Evolutionary conservation across 30 jellyfish, hydroid and myxozoan genomes (phyloP).

Genomic region (Phacellophora camtschatica): DNA sequence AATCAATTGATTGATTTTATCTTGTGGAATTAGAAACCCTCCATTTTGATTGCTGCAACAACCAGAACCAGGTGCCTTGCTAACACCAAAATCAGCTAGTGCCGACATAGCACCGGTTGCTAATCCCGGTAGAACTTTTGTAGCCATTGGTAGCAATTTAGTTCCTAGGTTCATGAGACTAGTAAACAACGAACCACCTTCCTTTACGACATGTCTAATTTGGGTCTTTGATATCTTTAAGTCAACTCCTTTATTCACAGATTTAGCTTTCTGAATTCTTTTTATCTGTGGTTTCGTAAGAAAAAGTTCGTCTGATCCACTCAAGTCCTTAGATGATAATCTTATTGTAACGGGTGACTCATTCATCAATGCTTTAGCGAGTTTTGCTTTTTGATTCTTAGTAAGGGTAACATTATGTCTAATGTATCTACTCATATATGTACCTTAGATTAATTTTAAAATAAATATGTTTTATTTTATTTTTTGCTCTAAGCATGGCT

Average conservation of each 20-base stretch:
- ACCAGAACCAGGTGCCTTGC: constrained; percentile 28
- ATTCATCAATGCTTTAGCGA: constrained; percentile 35
- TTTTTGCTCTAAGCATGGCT: background rate
- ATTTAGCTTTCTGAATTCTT: constrained; percentile 28
- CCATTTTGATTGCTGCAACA: background rate
- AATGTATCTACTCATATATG: constrained; percentile 8
- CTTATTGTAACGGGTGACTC: constrained; percentile 22
- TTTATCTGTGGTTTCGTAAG: constrained; percentile 44
- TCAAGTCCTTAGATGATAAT: constrained; percentile 4
- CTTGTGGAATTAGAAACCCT: constrained; percentile 14
- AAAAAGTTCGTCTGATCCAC: constrained; percentile 45
- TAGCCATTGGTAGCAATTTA: constrained; percentile 32
- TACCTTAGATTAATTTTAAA: constrained; percentile 1
- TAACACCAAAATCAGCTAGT: constrained; percentile 24
- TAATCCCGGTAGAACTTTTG: constrained; percentile 24
- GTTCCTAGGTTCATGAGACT: constrained; percentile 19
- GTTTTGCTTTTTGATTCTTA: constrained; percentile 36
- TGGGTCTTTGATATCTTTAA: constrained; percentile 31
- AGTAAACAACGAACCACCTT: constrained; percentile 45
- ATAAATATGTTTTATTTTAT: constrained; percentile 6
- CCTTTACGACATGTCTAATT: constrained; percentile 33
- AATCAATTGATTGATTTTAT: background rate
- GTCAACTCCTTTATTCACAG: constrained; percentile 21
- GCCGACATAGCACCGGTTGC: constrained; percentile 23
- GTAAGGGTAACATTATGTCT: constrained; percentile 23